These are phyloP conservation scores for Chloromyia formosa DNA, from an alignment of 2,888 invertebrate species.

Conservation along the genomic window DNA sequence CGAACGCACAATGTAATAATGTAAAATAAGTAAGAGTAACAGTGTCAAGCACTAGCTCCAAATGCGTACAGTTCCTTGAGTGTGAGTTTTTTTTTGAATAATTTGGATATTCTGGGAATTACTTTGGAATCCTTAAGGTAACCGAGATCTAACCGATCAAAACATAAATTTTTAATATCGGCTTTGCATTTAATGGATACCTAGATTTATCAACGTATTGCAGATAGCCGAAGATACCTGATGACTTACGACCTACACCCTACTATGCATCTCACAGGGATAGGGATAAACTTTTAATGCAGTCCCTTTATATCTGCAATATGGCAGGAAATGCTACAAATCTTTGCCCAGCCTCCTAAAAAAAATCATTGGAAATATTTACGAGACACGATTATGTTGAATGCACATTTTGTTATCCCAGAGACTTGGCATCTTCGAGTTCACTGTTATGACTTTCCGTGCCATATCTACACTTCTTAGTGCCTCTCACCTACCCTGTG, in stretches of 20 bases:
- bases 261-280: neutral
- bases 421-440: neutral
- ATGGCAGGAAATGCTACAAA: neutral
- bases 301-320: conserved; percentile 13
- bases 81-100: too few relatives aligned
- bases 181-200: too few relatives aligned
- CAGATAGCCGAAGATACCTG: too few relatives aligned
- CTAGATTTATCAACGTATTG: too few relatives aligned
- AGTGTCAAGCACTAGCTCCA: too few relatives aligned
- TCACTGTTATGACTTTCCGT: neutral
- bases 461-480: neutral
- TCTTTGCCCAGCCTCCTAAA: neutral
- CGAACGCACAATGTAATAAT: too few relatives aligned
- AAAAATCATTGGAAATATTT: conserved; percentile 30
- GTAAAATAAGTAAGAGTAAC: too few relatives aligned
- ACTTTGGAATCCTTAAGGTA: too few relatives aligned
- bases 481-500: neutral
- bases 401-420: conserved; percentile 26
- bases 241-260: neutral
- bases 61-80: too few relatives aligned
- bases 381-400: conserved; percentile 32
- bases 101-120: too few relatives aligned
- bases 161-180: too few relatives aligned
- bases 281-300: neutral
- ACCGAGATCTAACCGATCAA: too few relatives aligned